Conservation (phyloP, 2,888 invertebrate species). For the Ethmia dodecea region DNA sequence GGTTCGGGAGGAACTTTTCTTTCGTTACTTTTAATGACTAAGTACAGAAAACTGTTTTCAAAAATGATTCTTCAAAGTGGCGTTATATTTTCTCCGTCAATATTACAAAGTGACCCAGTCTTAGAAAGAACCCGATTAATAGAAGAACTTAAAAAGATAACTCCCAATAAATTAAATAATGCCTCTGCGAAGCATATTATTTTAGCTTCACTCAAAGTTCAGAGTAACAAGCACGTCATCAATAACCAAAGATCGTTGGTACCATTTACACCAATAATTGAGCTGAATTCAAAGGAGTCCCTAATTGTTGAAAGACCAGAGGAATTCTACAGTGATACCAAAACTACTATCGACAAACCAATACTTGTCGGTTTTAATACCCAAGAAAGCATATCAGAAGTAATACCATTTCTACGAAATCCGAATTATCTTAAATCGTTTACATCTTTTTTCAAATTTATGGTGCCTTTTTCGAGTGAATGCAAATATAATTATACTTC, state of each 20-base stretch:
- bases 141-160: constrained; percentile 33
- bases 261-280: constrained; percentile 56
- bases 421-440: constrained; percentile 46
- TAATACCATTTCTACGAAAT: constrained; percentile 57
- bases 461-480: constrained; percentile 56
- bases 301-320: constrained; percentile 34
- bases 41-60: constrained; percentile 48
- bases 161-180: constrained; percentile 25
- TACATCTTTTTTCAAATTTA: constrained; percentile 46
- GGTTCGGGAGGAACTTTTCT: constrained; percentile 58
- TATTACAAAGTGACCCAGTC: constrained; percentile 41
- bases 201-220: constrained; percentile 44
- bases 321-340: constrained; percentile 23
- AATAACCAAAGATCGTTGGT: constrained; percentile 54
- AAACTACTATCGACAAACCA: constrained; percentile 34
- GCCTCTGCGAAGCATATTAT: constrained; percentile 44
- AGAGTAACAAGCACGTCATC: constrained; percentile 42
- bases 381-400: constrained; percentile 66
- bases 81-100: constrained; percentile 49
- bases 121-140: constrained; percentile 41
- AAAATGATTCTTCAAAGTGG: constrained; percentile 68
- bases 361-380: constrained; percentile 70
- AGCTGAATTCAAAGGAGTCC: constrained; percentile 35
- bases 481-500: constrained; percentile 45
- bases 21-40: constrained; percentile 49